These are phyloP conservation scores for Caloenas nicobarica DNA, from an alignment of 2,113 vertebrate species.

Conservation along the genomic window DNA sequence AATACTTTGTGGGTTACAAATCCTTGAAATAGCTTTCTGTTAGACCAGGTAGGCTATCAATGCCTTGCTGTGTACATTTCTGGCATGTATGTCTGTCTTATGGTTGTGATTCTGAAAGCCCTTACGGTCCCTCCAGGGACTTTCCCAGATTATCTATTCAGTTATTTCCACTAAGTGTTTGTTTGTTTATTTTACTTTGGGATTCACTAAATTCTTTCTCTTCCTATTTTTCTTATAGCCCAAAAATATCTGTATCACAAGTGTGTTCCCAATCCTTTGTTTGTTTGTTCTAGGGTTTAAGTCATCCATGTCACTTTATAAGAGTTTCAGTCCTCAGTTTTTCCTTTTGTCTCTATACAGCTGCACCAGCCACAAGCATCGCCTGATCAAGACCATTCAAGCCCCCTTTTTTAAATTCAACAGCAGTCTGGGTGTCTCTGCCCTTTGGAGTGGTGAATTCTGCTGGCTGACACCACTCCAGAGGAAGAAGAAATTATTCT, in stretches of 20 bases:
- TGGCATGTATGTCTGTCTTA: rapidly evolving
- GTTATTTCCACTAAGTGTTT: neutral
- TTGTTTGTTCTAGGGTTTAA: neutral
- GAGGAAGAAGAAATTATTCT: conserved; percentile 57
- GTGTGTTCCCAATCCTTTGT: neutral
- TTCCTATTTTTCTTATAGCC: neutral
- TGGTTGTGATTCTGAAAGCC: neutral
- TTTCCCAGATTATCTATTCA: neutral
- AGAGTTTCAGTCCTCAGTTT: conserved; percentile 5
- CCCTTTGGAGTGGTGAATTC: conserved; percentile 53
- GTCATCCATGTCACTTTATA: neutral
- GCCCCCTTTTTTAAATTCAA: conserved; percentile 59
- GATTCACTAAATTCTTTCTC: neutral
- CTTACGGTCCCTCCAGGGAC: neutral
- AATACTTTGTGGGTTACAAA: neutral
- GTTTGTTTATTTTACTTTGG: neutral
- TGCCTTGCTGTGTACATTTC: neutral
- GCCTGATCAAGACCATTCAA: conserved; percentile 50
- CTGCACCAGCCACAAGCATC: conserved; percentile 57
- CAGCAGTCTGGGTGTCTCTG: conserved; percentile 31
- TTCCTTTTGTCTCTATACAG: conserved; percentile 52
- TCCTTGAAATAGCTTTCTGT: neutral
- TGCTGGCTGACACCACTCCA: conserved; percentile 58
- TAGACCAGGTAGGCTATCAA: neutral
- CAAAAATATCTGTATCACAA: neutral